Evolutionary conservation across 2,113 vertebrate species (phyloP), one percentile per base, ranked within the genome.

Genomic region (Oceanodroma tethys): DNA sequence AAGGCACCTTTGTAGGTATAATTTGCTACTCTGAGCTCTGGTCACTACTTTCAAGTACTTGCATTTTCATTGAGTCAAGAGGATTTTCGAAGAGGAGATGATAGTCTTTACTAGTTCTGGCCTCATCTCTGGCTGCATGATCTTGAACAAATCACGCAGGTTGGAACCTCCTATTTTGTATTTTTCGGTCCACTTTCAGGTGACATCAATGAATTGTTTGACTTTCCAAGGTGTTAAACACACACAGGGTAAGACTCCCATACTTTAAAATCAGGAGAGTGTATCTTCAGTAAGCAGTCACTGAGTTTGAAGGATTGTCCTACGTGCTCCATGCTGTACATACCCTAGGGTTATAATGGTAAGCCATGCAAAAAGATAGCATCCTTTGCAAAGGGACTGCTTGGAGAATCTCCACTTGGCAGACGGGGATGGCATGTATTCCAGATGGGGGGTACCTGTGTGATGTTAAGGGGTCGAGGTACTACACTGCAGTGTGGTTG

Each of bases 381-480:
- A 23, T 72, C 22, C 53, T 78, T 52, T 66, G 42, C 52, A n/a
- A 59, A 68, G 21, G 32, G 25, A 42, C 21, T 16, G n/a, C 1
- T 1, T 14, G n/a, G 73, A 36, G 21, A 20, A 20, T 40, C 25
- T 25, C 73, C 1, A 7, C 43, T 70, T 40, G 16, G 25, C 38
- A 25, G 34, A 13, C 2, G 0, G 22, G 7, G 16, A 19, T 36
- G 27, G 14, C 2, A 10, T 19, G 15, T 5, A 2, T 56, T 62
- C 22, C 42, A 38, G 42, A 22, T 0, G 3, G 36, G 30, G 23
- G 13, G 8, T 22, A 63, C 26, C 26, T 29, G 27, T 30, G 19
- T 56, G 47, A 4, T 56, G 13, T n/a, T 45, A 55, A 55, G 29
- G 17, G 11, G 22, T 22, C 0, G 8, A 58, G 20, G 43, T 58